phyloP scores from a whole-genome alignment of 2,797 vertebrate species.

The Myotis findleyi region DNA sequence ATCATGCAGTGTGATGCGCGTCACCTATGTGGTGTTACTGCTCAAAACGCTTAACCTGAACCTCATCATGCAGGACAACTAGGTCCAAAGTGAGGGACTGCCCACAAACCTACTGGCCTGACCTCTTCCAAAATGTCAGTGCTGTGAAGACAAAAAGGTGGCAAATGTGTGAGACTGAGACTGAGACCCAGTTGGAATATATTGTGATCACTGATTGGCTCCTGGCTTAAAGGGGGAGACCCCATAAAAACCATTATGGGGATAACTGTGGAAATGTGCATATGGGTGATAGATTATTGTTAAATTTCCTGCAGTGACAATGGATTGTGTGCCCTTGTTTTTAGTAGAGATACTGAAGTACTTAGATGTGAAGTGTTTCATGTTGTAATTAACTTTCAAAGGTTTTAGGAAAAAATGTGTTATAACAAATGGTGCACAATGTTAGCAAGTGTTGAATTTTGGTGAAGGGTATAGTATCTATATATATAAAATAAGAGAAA shows the following conservation, averaged over 20 bases:
- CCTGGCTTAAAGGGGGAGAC: neutral
- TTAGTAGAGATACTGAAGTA: neutral
- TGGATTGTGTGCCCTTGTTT: neutral
- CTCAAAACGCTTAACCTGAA: neutral
- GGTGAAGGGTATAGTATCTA: too few relatives aligned
- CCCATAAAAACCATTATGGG: neutral
- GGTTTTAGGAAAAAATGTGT: neutral
- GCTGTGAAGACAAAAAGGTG: neutral
- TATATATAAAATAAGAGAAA: too few relatives aligned
- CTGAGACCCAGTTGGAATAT: neutral
- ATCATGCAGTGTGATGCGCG: fast-evolving
- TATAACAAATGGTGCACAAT: neutral
- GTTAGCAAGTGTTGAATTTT: neutral
- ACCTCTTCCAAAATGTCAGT: neutral
- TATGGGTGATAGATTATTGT: neutral
- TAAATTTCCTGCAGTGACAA: neutral
- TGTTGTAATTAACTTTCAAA: neutral
- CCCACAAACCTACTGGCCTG: neutral
- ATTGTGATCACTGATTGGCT: neutral
- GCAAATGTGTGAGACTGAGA: neutral
- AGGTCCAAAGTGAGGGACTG: neutral
- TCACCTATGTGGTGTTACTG: fast-evolving
- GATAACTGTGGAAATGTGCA: neutral
- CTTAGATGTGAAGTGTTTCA: neutral
- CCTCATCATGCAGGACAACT: neutral